Percentiles rank a stretch among this genome's conserved stretches.
These are phyloP conservation scores for Pterocles burchelli DNA, from an alignment of 2,113 vertebrate species.

Conservation along the genomic window DNA sequence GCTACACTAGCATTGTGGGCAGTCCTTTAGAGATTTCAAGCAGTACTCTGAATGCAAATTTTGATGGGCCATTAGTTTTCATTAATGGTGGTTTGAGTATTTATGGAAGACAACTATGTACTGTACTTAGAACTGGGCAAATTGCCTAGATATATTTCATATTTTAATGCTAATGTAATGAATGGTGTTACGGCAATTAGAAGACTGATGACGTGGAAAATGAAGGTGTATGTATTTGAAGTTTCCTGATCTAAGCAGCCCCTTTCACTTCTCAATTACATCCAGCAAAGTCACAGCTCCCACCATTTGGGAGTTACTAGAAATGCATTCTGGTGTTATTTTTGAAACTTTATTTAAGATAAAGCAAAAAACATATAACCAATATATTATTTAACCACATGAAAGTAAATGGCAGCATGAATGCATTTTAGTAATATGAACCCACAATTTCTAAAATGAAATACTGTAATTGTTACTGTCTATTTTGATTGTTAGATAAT, in stretches of 20 bases:
- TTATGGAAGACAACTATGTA: conserved; percentile 79
- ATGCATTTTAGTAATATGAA: background rate
- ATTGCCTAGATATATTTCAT: conserved; percentile 77
- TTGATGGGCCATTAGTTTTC: conserved; percentile 82
- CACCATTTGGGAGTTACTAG: background rate
- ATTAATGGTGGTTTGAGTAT: conserved; percentile 78
- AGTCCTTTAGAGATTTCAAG: conserved; percentile 73
- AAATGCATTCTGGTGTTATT: background rate
- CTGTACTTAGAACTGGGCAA: conserved; percentile 76
- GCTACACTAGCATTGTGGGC: conserved; percentile 47
- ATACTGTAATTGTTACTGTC: background rate
- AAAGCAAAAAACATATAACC: background rate
- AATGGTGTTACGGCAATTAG: conserved; percentile 76
- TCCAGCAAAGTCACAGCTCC: background rate
- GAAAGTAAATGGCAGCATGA: background rate
- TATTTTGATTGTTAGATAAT: background rate
- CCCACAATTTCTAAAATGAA: background rate
- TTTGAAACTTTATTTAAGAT: background rate
- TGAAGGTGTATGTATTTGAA: conserved; percentile 67
- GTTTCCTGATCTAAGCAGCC: conserved; percentile 53
- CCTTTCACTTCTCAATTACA: background rate
- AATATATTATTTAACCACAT: background rate
- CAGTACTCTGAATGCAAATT: conserved; percentile 67
- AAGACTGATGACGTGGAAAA: conserved; percentile 77
- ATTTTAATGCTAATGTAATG: conserved; percentile 78